Conservation (phyloP, 2,797 vertebrate species). For the Halcyon badia region DNA sequence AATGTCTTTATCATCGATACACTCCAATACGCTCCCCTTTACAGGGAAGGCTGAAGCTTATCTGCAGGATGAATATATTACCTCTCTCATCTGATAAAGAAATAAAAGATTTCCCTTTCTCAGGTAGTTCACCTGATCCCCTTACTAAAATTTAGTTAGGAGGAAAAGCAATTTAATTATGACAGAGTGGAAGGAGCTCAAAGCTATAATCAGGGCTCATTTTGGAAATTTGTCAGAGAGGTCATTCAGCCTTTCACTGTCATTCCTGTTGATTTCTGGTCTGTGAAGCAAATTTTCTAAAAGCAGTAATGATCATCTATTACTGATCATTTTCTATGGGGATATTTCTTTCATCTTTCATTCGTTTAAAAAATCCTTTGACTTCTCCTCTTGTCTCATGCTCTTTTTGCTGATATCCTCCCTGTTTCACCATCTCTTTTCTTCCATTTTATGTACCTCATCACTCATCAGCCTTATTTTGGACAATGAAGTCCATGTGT, state of each 20-base stretch:
- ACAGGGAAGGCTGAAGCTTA: not conserved
- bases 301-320: not conserved
- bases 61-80: not conserved
- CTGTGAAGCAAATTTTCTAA: not conserved
- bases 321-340: not conserved
- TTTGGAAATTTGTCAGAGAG: constrained; percentile 23
- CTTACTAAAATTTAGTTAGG: not conserved
- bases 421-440: not conserved
- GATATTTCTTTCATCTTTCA: constrained; percentile 1
- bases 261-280: constrained; percentile 12
- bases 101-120: not conserved
- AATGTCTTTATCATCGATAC: not conserved
- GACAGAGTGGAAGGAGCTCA: not conserved
- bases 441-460: not conserved
- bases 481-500: not conserved
- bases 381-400: not conserved
- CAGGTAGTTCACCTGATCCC: not conserved
- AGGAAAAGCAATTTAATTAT: constrained; percentile 15
- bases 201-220: not conserved
- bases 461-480: not conserved
- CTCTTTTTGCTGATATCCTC: not conserved
- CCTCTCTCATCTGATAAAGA: not conserved
- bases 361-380: not conserved
- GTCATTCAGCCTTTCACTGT: constrained; percentile 2
- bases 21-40: not conserved